Base-by-base conservation (phyloP, 2,113 vertebrate species). In the Mirza zaza region DNA sequence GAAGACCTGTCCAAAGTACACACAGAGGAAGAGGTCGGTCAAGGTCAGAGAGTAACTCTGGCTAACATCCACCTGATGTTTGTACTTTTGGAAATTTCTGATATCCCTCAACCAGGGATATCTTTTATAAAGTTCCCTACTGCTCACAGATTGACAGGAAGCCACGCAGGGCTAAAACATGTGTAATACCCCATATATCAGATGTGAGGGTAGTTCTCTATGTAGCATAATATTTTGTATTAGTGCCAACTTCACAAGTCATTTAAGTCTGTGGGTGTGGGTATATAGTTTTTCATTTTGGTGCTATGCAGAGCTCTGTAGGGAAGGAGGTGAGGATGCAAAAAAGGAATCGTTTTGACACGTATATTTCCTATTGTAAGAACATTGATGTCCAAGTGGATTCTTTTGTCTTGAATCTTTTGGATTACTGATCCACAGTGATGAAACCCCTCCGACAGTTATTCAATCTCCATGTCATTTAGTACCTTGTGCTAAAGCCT, bases 121-220 rank as follows among this genome's bases (percentile, higher is more conserved):
- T n/a, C 92, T 95, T 76, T 71, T 59, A 25, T 71, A 87, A 85
- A 50, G 20, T 65, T 91, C 61, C 59, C 52, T 52, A 39, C 13
- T 50, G 68, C 92, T 93, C 89, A 93, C 73, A 70, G 91, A 68
- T 67, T 42, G 85, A 75, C 94, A 94, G 97, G 96, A 97, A 97
- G 92, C 81, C 96, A 82, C 84, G 34, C 77, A 82, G 90, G 80
- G 20, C 48, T 83, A 42, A 91, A 88, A 79, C 18, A 96, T 63
- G 82, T 79, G 68, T 8, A 89, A 52, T 84, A 59, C 42, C 20
- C 8, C 34, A 20, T 15, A 14, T 6, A 8, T 50, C 42, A 45
- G 23, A 29, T 48, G 14, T 1, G 29, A 32, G 52, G n/a, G 50
- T 52, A 7, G 42, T 20, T 73, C 39, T 55, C 15, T 18, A 6